Percentiles rank a stretch among this genome's conserved stretches.
Evolutionary conservation across 2,797 vertebrate genomes (phyloP).

Genomic region (Meriones psammophilus): DNA sequence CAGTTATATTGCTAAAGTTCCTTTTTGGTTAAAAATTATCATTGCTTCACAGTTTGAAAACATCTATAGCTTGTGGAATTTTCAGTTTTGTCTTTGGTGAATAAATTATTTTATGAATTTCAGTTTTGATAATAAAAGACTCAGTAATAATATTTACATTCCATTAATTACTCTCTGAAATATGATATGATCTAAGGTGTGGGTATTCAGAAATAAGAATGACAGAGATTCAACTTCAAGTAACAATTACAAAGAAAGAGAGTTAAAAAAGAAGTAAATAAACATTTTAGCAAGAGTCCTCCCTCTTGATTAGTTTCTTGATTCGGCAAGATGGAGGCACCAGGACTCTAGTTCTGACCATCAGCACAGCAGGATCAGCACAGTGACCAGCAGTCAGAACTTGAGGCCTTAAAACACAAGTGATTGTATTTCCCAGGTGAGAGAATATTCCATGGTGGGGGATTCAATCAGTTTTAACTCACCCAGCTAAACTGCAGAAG

Average conservation of each 20-base stretch:
- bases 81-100: not conserved
- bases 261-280: not conserved
- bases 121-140: conserved; percentile 3
- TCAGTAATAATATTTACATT: not conserved
- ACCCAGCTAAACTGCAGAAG: too few species aligned
- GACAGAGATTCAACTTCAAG: not conserved
- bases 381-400: too few species aligned
- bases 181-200: not conserved
- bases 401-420: too few species aligned
- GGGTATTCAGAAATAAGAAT: conserved; percentile 29
- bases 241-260: not conserved
- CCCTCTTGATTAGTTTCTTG: too few species aligned
- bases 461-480: too few species aligned
- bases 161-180: conserved; percentile 12
- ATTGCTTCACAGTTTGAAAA: not conserved
- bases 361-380: too few species aligned
- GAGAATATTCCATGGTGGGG: too few species aligned
- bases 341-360: too few species aligned
- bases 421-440: too few species aligned
- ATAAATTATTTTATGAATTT: not conserved
- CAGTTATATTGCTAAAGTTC: not conserved
- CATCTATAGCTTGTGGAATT: not conserved
- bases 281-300: not conserved
- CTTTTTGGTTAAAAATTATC: not conserved
- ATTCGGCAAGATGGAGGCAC: too few species aligned